Conservation (phyloP, 2,888 invertebrate species). For the Tachina grossa region DNA sequence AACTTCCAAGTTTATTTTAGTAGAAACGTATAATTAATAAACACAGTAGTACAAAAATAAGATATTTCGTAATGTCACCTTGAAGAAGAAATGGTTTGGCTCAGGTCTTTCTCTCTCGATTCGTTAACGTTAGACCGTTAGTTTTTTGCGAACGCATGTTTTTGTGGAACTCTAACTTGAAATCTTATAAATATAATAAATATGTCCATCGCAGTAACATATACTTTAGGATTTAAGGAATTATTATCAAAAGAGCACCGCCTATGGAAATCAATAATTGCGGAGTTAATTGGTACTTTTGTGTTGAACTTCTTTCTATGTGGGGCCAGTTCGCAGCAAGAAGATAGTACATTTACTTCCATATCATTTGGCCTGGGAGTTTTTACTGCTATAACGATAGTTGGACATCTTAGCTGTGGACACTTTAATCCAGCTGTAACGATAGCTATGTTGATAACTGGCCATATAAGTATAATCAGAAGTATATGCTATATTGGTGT, state of each 20-base stretch:
- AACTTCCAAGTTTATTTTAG: too few species aligned
- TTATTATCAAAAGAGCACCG: conserved; percentile 81
- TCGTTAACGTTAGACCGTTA: too few species aligned
- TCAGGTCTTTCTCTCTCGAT: too few species aligned
- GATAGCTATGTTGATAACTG: conserved; percentile 89
- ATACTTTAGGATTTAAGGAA: conserved; percentile 57
- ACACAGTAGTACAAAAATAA: too few species aligned
- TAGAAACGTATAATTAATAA: too few species aligned
- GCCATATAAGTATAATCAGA: conserved; percentile 89
- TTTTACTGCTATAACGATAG: conserved; percentile 90
- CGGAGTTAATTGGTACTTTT: conserved; percentile 92
- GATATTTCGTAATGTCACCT: too few species aligned
- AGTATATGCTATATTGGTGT: conserved; percentile 90
- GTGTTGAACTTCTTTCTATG: conserved; percentile 95
- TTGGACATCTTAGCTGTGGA: conserved; percentile 94
- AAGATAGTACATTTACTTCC: conserved; percentile 86
- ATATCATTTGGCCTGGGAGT: conserved; percentile 93
- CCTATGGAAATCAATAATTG: conserved; percentile 91
- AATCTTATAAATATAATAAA: background rate
- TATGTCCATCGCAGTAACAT: conserved; percentile 35
- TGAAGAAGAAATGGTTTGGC: too few species aligned
- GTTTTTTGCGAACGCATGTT: too few species aligned
- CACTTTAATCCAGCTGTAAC: conserved; percentile 97
- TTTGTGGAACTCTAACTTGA: too few species aligned
- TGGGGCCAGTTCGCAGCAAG: conserved; percentile 87